Evolutionary conservation across 2,797 vertebrate genomes (phyloP).

Genomic region (Dromococcyx pavoninus): DNA sequence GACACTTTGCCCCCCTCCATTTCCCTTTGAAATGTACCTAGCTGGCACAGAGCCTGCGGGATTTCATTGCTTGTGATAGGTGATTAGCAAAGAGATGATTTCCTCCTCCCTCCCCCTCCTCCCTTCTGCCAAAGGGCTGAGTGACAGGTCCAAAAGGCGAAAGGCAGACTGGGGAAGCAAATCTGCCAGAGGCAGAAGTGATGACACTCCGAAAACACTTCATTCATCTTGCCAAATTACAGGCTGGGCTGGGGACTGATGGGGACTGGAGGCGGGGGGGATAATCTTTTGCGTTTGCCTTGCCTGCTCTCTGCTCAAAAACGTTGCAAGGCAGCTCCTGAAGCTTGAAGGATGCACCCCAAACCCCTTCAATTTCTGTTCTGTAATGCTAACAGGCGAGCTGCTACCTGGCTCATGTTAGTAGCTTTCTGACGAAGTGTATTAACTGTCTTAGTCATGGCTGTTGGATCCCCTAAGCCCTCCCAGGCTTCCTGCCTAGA

Average conservation of each 20-base stretch:
- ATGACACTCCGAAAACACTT: slow-evolving; percentile 66
- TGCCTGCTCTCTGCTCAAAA: not conserved
- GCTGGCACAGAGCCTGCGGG: slow-evolving; percentile 70
- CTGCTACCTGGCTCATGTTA: slow-evolving; percentile 15
- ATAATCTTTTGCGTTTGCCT: slow-evolving; percentile 40
- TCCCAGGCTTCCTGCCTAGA: not conserved
- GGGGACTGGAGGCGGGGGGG: not conserved
- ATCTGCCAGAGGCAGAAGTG: slow-evolving; percentile 69
- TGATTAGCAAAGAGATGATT: slow-evolving; percentile 78
- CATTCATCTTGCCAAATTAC: slow-evolving; percentile 70
- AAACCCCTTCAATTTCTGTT: not conserved
- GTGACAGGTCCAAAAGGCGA: slow-evolving; percentile 72
- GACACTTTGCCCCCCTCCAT: slow-evolving; percentile 75
- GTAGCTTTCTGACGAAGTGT: not conserved
- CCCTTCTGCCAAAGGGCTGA: slow-evolving; percentile 63
- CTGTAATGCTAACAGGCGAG: not conserved
- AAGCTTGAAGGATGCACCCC: slow-evolving; percentile 5
- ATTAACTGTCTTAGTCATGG: not conserved
- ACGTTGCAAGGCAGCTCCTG: not conserved
- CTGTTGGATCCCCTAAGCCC: slow-evolving; percentile 16
- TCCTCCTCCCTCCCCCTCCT: slow-evolving; percentile 52
- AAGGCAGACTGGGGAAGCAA: slow-evolving; percentile 69
- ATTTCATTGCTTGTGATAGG: slow-evolving; percentile 79
- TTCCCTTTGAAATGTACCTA: slow-evolving; percentile 78
- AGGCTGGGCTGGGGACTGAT: slow-evolving; percentile 61